phyloP scores from a whole-genome alignment of 1,140 invertebrate genomes.

The Pentalonia nigronervosa region DNA sequence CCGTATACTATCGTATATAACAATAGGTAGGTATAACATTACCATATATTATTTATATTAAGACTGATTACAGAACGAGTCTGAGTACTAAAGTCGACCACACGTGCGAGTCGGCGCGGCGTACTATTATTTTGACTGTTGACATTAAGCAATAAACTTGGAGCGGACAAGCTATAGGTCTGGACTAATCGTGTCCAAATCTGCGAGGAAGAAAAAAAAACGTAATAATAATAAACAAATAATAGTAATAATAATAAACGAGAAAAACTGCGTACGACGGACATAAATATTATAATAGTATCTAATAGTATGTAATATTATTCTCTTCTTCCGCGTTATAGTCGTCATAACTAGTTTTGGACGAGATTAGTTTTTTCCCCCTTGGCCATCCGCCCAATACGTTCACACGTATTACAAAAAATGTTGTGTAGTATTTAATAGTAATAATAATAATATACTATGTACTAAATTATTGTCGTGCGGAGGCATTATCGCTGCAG shows the following conservation, averaged over 20 bases:
- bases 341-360: conserved; percentile 12
- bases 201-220: not conserved
- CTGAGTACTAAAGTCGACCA: not conserved
- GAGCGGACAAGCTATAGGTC: not conserved
- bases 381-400: not conserved
- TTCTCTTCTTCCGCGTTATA: not conserved
- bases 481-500: not conserved
- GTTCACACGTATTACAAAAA: not conserved
- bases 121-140: not conserved
- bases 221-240: not conserved
- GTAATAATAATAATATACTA: not conserved
- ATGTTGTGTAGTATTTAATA: not conserved
- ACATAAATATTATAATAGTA: conserved; percentile 6
- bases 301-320: not conserved
- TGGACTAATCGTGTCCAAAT: not conserved
- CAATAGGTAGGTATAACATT: not conserved
- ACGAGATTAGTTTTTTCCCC: conserved; percentile 14
- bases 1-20: not conserved
- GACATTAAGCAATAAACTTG: not conserved
- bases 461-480: not conserved
- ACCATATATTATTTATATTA: not conserved
- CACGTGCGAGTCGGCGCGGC: not conserved
- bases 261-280: not conserved
- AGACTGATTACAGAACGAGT: not conserved
- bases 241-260: not conserved